Base-by-base conservation (phyloP, 2,888 invertebrate genomes). In the Tuberolachnus salignus region DNA sequence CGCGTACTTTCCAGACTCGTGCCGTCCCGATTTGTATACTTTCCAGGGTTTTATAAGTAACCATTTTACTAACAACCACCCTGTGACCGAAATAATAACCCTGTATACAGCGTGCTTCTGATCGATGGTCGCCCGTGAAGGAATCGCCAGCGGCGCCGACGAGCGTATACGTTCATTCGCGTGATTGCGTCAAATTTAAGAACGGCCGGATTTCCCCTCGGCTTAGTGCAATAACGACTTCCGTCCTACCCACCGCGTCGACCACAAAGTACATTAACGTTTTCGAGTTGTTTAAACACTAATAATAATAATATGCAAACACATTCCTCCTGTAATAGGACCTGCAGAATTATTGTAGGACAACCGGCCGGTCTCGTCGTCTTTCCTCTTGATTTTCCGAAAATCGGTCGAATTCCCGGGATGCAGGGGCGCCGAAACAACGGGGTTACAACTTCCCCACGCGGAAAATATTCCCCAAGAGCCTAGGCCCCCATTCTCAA, bases 131-230 rank as follows among this genome's bases (percentile, higher is more conserved):
- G 51, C 16, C 34, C 34, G 34, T 6, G 34, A 34, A 51, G 51
- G 16, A 51, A 13, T 51, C 51, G 51, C 46, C 10, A 21, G 14
- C 14, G 10, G 2, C 46, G 46, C n/a, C 59, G 9, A 26, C 59
- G 9, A 26, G 16, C 55, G 44, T 16, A 4, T 34, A 23, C 34
- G 13, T 46, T 16, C 14, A 2, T 23, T 49, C 51, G 57, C 72
- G 49, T 61, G 61, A 71, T 71, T 59, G 57, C 57, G 6, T 72
- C 49, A 34, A 61, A 44, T 57, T 57, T 23, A 71, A 72, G 19
- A 26, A 26, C 72, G 23, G 34, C 34, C 72, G 49, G 61, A 72
- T 61, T 72, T 72, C 61, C 72, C 61, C 61, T 51, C 10, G 14
- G 21, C 26, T 59, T n/a, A n/a, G 34, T 10, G 61, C 14, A 61